Evolutionary conservation across 23 tunicate species (phyloP), one percentile per base, ranked within the genome.

Genomic region (Halocynthia aurantium): DNA sequence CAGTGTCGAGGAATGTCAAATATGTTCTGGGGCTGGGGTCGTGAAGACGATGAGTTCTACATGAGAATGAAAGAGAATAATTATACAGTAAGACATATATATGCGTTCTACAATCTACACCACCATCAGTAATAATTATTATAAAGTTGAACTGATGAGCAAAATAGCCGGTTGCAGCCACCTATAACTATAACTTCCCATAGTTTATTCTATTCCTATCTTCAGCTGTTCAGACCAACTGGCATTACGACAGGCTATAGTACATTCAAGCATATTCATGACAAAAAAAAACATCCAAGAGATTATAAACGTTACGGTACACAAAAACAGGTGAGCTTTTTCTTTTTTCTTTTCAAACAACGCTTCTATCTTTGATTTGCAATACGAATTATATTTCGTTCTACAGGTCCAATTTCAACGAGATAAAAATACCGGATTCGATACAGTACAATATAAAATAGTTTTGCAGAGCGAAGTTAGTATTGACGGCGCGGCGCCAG

Each of bases 21-120:
- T 71, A 80, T 70, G 13, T 93, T 93, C 65, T 93, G 98, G 98
- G 98, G 98, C 6, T 93, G 98, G 98, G 98, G 98, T 15, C 79
- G 98, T 19, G 98, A 93, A 66, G 98, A 93, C 73, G 98, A 93
- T 84, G 98, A 93, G 57, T 71, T 93, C 12, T 93, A 73, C 71
- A 57, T 87, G 77, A 84, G 98, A 53, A 87, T 87, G 73, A 87
- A 77, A 76, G 90, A 87, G 55, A 82, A 92, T 62, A 62, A 79
- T 12, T 74, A 86, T 18, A 85, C 77, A 19, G 96, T 89, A 53
- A 82, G 80, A 31, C 44, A 31, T 31, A 31, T 31, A 31, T 31
- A 31, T 31, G 44, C 4, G 44, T 31, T 31, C 44, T 31, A 31
- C 1, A 31, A 0, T 31, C 44, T 31, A 31, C 1, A 31, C 44